Percentiles rank a stretch among this genome's conserved stretches.
Evolutionary conservation across 2,113 vertebrate genomes (phyloP).

Genomic region (Serinus canaria): DNA sequence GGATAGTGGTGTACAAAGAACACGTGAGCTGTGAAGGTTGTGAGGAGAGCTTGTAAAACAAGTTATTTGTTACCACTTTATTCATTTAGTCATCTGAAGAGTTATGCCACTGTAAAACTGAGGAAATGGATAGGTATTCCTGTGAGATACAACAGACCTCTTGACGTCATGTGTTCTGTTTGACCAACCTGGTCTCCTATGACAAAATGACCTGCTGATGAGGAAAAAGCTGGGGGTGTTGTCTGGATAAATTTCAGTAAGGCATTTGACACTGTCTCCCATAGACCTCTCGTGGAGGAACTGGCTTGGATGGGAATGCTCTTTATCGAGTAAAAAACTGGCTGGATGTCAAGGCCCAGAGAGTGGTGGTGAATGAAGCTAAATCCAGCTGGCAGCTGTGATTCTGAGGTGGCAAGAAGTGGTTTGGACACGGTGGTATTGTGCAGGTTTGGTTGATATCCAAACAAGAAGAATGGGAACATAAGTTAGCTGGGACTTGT

Average conservation of each 20-base stretch:
- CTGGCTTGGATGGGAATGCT: not conserved
- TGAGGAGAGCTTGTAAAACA: not conserved
- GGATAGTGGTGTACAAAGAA: accelerated
- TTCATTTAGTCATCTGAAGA: not conserved
- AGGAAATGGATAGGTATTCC: not conserved
- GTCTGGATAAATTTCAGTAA: not conserved
- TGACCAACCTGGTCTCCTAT: not conserved
- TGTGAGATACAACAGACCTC: not conserved
- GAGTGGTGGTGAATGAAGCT: not conserved
- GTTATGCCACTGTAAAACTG: not conserved
- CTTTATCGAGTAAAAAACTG: not conserved
- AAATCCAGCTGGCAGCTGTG: not conserved
- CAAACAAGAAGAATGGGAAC: not conserved
- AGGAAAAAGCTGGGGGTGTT: not conserved
- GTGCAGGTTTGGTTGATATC: not conserved
- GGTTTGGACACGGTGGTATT: not conserved
- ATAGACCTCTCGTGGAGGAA: not conserved
- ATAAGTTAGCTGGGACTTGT: not conserved
- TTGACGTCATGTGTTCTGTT: accelerated
- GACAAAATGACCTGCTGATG: not conserved
- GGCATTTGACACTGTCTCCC: not conserved
- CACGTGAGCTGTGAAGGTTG: not conserved
- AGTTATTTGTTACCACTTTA: not conserved
- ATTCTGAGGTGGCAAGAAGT: not conserved
- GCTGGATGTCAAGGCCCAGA: not conserved